Percentiles rank a stretch among this genome's conserved stretches.
Conservation (phyloP, 2,888 invertebrate genomes). For the Panopea generosa region DNA sequence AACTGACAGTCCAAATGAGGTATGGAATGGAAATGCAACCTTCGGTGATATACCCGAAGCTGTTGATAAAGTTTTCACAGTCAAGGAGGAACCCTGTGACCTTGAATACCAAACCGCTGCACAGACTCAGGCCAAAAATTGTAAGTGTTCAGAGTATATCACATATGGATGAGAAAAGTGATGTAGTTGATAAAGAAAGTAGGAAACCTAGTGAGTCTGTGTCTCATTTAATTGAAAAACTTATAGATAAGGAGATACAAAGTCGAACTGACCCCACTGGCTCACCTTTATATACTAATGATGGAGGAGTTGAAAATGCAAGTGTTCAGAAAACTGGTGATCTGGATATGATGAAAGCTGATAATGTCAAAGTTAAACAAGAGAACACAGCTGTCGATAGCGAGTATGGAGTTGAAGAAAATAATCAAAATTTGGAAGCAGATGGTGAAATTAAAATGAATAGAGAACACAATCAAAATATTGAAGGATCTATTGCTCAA, state of each 20-base stretch:
- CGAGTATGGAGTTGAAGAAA: constrained; percentile 17
- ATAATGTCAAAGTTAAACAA: constrained; percentile 14
- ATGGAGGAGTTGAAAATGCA: neutral
- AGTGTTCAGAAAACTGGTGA: neutral
- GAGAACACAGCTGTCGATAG: constrained; percentile 14
- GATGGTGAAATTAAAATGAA: too few species aligned
- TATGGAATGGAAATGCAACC: neutral
- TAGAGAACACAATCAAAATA: neutral
- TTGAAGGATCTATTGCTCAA: neutral
- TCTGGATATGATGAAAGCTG: neutral
- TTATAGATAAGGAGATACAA: constrained; percentile 41
- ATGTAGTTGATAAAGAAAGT: neutral
- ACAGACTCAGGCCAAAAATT: constrained; percentile 19
- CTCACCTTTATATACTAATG: too few species aligned
- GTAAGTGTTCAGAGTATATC: constrained; percentile 13
- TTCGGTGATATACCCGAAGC: neutral
- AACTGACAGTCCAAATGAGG: neutral
- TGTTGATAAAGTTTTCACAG: constrained; percentile 10
- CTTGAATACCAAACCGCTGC: constrained; percentile 39
- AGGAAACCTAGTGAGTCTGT: neutral
- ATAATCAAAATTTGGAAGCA: too few species aligned
- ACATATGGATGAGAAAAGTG: neutral
- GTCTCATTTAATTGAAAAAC: constrained; percentile 20
- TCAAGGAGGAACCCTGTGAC: constrained; percentile 47
- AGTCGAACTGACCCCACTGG: neutral